Evolutionary conservation across 2,888 invertebrate genomes (phyloP), one percentile per base, ranked within the genome.

Genomic region (Scotopteryx bipunctaria): DNA sequence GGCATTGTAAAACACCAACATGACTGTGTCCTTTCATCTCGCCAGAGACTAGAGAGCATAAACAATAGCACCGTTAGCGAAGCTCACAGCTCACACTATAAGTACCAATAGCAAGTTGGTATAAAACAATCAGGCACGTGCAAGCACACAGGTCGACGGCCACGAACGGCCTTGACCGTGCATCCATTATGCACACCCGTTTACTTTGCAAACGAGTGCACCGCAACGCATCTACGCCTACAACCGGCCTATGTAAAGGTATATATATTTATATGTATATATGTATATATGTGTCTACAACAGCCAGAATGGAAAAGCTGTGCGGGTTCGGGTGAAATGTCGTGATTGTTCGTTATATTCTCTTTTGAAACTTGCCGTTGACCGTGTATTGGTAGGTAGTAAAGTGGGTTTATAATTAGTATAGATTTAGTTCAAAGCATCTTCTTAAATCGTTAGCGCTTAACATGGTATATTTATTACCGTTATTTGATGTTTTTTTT

Each of bases 101-200:
- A 41, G 46, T 48, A 48, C 43, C 48, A 55, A 58, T 57, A 44
- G 49, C 43, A 52, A 57, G 59, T 49, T 64, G 66, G 71, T 73
- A 76, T 74, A 74, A 81, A 85, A 83, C 82, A 86, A 84, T 80
- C 79, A 75, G 73, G 71, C 85, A 83, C 82, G 82, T 85, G 86
- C 76, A 76, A 72, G 67, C 47, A 54, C 51, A 67, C 68, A 72
- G 83, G 83, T 83, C 81, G 76, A 57, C 76, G 81, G 69, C 78
- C 81, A 79, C 75, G 64, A 65, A 54, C 73, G 86, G 64, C 89
- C 88, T 88, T 88, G 89, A 86, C 86, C 86, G 85, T 81, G 79
- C 82, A 83, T 83, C 83, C 79, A 88, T 86, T 88, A 88, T 86
- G 83, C 83, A 85, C 81, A 83, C 78, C 80, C 76, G 83, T 84